Percentiles rank a stretch among this genome's conserved stretches.
These are phyloP conservation scores for Tanytarsus gracilentus DNA, from an alignment of 2,888 invertebrate species.

Conservation along the genomic window DNA sequence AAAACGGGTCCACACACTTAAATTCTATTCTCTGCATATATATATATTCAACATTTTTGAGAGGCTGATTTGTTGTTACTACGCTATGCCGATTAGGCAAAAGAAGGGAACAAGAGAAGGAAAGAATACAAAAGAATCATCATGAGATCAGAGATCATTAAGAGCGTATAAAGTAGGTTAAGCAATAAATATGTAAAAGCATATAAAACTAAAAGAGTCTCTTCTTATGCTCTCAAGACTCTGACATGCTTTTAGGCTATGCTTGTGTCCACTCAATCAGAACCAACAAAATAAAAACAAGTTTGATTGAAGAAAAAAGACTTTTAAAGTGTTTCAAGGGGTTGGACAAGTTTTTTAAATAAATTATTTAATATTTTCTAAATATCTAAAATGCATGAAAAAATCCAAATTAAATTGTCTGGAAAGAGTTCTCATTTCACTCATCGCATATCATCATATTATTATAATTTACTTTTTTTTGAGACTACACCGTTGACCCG, in stretches of 20 bases:
- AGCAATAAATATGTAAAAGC: not conserved
- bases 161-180: constrained; percentile 12
- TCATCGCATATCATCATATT: too few species aligned
- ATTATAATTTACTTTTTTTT: not conserved
- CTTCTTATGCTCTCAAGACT: too few species aligned
- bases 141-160: constrained; percentile 12
- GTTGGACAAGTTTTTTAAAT: too few species aligned
- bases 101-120: constrained; percentile 5
- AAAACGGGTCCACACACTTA: constrained; percentile 3
- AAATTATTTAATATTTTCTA: too few species aligned
- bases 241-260: constrained; percentile 3
- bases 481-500: constrained; percentile 5
- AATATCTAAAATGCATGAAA: too few species aligned
- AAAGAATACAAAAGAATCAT: not conserved
- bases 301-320: too few species aligned
- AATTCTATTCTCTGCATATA: not conserved
- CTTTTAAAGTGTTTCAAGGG: too few species aligned
- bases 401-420: too few species aligned
- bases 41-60: not conserved
- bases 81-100: constrained; percentile 7
- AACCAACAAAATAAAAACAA: too few species aligned
- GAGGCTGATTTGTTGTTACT: too few species aligned
- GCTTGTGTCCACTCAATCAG: constrained; percentile 12
- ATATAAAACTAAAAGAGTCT: not conserved
- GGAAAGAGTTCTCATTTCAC: too few species aligned